Evolutionary conservation across 2,113 vertebrate species (phyloP).

Genomic region (Argyrosomus japonicus): DNA sequence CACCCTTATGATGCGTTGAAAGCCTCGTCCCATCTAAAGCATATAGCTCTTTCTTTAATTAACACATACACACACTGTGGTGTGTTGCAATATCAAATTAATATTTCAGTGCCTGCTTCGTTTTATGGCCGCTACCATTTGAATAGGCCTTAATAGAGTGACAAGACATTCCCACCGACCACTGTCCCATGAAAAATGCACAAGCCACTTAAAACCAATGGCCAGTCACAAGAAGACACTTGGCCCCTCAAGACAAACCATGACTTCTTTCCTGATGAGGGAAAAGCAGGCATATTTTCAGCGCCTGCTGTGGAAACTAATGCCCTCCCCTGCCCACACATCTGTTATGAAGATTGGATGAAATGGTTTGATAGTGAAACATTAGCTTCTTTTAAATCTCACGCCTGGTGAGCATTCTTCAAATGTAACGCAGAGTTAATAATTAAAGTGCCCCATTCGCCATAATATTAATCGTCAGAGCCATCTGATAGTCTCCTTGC

Average conservation of each 20-base stretch:
- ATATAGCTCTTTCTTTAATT: constrained; percentile 82
- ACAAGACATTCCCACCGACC: constrained; percentile 80
- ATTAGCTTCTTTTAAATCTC: constrained; percentile 85
- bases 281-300: constrained; percentile 73
- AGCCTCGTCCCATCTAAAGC: constrained; percentile 64
- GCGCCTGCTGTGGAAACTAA: constrained; percentile 68
- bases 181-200: constrained; percentile 85
- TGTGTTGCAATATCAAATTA: constrained; percentile 80
- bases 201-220: constrained; percentile 85
- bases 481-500: constrained; percentile 64
- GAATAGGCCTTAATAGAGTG: constrained; percentile 81
- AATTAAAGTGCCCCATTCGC: constrained; percentile 79
- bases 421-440: constrained; percentile 84
- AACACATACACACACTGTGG: constrained; percentile 75
- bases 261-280: constrained; percentile 69
- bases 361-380: constrained; percentile 84
- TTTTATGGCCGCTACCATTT: constrained; percentile 78
- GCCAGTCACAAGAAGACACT: constrained; percentile 79
- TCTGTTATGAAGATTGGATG: constrained; percentile 77
- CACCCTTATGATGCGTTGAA: constrained; percentile 54
- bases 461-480: constrained; percentile 70
- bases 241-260: constrained; percentile 75
- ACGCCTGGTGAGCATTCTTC: constrained; percentile 82
- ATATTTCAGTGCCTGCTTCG: constrained; percentile 82
- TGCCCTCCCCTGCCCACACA: constrained; percentile 61